Evolutionary conservation across 2,797 vertebrate genomes (phyloP).

Genomic region (Nasua narica): DNA sequence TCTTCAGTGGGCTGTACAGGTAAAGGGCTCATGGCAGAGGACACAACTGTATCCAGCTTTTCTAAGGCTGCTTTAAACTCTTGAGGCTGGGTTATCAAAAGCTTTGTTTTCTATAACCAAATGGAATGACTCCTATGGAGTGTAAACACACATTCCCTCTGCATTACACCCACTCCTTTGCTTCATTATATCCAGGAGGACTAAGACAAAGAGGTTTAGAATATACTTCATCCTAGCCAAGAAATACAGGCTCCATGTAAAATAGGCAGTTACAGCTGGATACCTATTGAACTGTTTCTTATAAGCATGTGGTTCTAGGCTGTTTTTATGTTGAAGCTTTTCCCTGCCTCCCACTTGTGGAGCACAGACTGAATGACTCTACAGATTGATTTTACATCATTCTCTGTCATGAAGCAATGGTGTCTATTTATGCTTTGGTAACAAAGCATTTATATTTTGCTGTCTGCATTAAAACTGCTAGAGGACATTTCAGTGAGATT

Average conservation of each 20-base stretch:
- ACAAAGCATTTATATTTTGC: not conserved
- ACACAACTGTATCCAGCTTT: not conserved
- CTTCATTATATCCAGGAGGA: not conserved
- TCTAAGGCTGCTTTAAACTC: not conserved
- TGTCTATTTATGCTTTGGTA: not conserved
- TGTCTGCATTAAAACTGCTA: not conserved
- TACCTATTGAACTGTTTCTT: not conserved
- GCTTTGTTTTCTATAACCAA: not conserved
- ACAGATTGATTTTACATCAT: not conserved
- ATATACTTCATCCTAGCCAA: not conserved
- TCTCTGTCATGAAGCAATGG: not conserved
- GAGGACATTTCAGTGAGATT: not conserved
- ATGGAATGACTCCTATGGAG: not conserved
- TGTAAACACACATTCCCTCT: not conserved
- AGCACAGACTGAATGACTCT: not conserved
- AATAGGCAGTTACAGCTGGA: not conserved
- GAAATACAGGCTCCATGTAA: not conserved
- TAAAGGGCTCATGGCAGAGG: not conserved
- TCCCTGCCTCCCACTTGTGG: not conserved
- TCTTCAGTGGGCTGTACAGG: not conserved
- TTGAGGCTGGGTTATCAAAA: not conserved
- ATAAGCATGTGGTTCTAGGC: not conserved
- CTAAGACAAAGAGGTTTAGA: not conserved
- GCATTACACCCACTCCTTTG: not conserved
- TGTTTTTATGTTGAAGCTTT: not conserved